These are phyloP conservation scores for Pardalotus punctatus DNA, from an alignment of 2,113 vertebrate species.

Conservation along the genomic window DNA sequence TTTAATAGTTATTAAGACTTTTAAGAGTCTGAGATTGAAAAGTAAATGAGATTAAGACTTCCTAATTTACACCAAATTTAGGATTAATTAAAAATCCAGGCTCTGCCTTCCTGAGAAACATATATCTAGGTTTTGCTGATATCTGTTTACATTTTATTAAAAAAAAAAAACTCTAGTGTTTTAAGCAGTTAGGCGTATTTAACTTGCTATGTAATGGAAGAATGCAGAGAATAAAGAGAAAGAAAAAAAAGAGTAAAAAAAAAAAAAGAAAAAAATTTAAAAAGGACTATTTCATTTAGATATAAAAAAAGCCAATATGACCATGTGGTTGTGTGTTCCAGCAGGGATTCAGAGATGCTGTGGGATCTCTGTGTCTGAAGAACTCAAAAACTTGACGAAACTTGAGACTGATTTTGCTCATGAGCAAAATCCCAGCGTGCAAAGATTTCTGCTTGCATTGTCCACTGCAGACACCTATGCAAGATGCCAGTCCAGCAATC, in stretches of 20 bases:
- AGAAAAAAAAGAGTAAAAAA: neutral
- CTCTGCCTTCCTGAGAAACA: neutral
- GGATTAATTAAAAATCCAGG: neutral
- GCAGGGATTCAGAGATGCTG: neutral
- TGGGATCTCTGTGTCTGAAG: neutral
- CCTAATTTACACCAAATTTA: neutral
- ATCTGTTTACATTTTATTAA: neutral
- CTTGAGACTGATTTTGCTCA: too few species aligned
- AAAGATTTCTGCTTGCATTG: neutral
- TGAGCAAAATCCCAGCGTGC: neutral
- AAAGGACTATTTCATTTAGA: neutral
- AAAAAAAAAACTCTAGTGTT: neutral
- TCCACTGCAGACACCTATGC: neutral
- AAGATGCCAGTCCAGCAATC: neutral
- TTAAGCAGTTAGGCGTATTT: neutral
- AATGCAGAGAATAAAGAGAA: neutral
- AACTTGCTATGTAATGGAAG: accelerated
- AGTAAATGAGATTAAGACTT: neutral
- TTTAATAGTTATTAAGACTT: neutral
- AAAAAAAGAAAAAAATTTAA: neutral
- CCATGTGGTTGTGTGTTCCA: neutral
- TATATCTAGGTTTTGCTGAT: neutral
- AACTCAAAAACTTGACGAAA: neutral
- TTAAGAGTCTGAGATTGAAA: neutral
- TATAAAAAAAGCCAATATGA: accelerated